These are phyloP conservation scores for Silurus glanis DNA, from an alignment of 2,113 vertebrate genomes.

Conservation along the genomic window DNA sequence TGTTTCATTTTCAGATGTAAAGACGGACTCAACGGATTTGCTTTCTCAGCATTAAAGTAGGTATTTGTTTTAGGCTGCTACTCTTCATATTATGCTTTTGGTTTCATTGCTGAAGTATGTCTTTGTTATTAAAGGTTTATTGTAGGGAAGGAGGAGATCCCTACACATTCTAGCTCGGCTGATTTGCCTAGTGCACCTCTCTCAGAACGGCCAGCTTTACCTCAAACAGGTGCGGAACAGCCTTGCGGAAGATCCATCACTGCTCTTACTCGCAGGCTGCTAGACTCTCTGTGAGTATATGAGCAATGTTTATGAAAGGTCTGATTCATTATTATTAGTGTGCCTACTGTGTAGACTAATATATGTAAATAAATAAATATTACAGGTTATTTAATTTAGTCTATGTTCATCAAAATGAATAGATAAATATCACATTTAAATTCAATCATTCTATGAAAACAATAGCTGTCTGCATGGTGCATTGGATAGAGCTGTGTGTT, in stretches of 20 bases:
- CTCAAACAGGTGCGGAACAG: slow-evolving; percentile 52
- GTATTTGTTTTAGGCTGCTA: slow-evolving; percentile 56
- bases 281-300: slow-evolving; percentile 85
- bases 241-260: slow-evolving; percentile 67
- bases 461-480: not conserved
- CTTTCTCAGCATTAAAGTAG: slow-evolving; percentile 96
- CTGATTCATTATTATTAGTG: not conserved
- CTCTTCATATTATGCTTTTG: not conserved
- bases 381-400: not conserved
- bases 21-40: slow-evolving; percentile 96
- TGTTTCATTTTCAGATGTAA: slow-evolving; percentile 78
- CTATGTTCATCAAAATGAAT: not conserved
- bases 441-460: not conserved
- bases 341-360: not conserved
- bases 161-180: slow-evolving; percentile 77
- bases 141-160: slow-evolving; percentile 95
- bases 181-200: slow-evolving; percentile 70
- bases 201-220: slow-evolving; percentile 64
- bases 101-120: not conserved
- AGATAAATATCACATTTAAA: not conserved
- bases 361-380: not conserved
- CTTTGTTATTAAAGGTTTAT: slow-evolving; percentile 81
- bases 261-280: slow-evolving; percentile 75
- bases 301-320: not conserved
- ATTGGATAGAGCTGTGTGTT: not conserved